Base-by-base conservation (phyloP, 2,888 invertebrate genomes). In the Dicycla oo region DNA sequence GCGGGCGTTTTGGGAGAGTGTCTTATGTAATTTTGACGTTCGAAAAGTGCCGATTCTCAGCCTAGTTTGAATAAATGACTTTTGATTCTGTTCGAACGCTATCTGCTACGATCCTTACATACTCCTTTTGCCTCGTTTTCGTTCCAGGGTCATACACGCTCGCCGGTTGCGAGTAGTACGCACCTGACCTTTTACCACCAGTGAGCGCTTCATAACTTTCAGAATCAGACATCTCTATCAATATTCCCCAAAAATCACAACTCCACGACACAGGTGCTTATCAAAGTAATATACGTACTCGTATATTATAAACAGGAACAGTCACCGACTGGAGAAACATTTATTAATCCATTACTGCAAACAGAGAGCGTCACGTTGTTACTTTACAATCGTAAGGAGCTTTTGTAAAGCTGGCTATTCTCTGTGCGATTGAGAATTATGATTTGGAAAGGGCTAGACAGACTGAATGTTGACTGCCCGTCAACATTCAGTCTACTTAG, bases 341-440 rank as follows among this genome's bases (percentile, higher is more conserved):
- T 84, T 86, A 82, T 78, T 83, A 83, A 87, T 87, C 87, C 86
- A 87, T 87, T 87, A 81, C 64, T 45, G 65, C 49, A 66, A 75
- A 63, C 68, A 61, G 70, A 67, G 73, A 70, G 83, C 75, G 79
- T 72, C 80, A 75, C 61, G 78, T 73, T 78, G 76, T 79, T 80
- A 75, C 72, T 72, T 63, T 66, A 70, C 73, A 80, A 78, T 67
- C 72, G 67, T 73, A 78, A 83, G 73, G 53, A 58, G 73, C 66
- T 79, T 78, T 79, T 4, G 5, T 83, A 82, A 86, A 57, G 76
- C 65, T 58, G n/a, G 49, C 69, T 61, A 56, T 76, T 73, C 83
- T 62, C 26, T 60, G 38, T 30, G n/a, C 73, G 83, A 76, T 61
- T 70, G 34, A 34, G 34, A 34, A 34, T 34, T 34, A 34, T 34